A percentile compares a stretch with the other conserved stretches of the same genome.
phyloP scores from a whole-genome alignment of 1,140 invertebrate genomes.

The Hyphantria cunea region DNA sequence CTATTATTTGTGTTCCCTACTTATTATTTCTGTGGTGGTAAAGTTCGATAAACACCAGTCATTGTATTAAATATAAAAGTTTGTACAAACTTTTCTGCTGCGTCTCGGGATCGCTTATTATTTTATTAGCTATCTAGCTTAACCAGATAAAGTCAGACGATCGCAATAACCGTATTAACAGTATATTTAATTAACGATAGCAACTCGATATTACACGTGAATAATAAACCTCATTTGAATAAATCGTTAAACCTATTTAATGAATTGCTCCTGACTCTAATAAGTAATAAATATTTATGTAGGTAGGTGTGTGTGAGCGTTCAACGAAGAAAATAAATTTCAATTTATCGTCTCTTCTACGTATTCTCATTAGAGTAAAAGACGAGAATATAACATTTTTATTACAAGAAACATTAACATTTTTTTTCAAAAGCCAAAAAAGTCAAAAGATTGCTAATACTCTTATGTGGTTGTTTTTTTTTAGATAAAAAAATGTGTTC shows the following conservation, averaged over 20 bases:
- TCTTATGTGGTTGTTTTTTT: conserved; percentile 61
- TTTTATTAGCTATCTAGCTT: conserved; percentile 59
- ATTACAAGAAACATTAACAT: conserved; percentile 46
- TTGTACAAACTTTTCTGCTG: conserved; percentile 59
- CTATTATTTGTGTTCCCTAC: conserved; percentile 78
- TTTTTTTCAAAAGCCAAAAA: conserved; percentile 45
- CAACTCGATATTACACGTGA: conserved; percentile 37
- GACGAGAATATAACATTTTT: conserved; percentile 51
- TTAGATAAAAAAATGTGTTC: conserved; percentile 67
- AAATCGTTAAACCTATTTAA: conserved; percentile 59
- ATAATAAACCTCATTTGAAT: conserved; percentile 56
- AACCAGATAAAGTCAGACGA: conserved; percentile 53
- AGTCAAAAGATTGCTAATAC: conserved; percentile 60
- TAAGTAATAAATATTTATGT: conserved; percentile 66
- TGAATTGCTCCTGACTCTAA: conserved; percentile 58
- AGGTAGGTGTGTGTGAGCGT: conserved; percentile 46
- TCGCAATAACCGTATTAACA: conserved; percentile 47
- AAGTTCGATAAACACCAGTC: conserved; percentile 72
- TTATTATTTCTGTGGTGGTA: conserved; percentile 75
- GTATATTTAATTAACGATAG: conserved; percentile 35
- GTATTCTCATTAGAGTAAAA: conserved; percentile 58
- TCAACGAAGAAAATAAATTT: conserved; percentile 54
- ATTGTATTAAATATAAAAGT: conserved; percentile 78
- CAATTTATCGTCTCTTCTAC: conserved; percentile 52
- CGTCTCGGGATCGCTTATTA: conserved; percentile 66